Conservation (phyloP, 2,113 vertebrate genomes). For the Ctenodactylus gundi region DNA sequence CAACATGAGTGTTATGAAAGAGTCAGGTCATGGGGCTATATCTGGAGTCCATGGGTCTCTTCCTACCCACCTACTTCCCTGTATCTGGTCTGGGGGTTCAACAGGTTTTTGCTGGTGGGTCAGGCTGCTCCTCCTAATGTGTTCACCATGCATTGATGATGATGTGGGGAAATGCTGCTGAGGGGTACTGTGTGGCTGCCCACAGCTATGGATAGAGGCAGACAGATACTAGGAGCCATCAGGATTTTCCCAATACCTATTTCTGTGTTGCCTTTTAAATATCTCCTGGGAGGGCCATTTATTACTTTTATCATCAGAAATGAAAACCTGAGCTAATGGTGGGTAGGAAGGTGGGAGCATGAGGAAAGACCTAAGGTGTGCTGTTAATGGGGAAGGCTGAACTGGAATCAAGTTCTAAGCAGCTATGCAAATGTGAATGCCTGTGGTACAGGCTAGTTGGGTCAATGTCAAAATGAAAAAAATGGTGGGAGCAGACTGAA, state of each 20-base stretch:
- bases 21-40: too few relatives aligned
- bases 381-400: not conserved
- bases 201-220: not conserved
- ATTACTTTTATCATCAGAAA: not conserved
- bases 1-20: too few relatives aligned
- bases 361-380: accelerated
- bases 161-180: not conserved
- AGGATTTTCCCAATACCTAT: not conserved
- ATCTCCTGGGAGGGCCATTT: not conserved
- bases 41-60: not conserved
- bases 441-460: accelerated
- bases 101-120: not conserved
- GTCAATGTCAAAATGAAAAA: accelerated
- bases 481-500: too few relatives aligned
- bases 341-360: accelerated
- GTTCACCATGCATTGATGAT: not conserved
- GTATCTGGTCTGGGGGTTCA: too few relatives aligned
- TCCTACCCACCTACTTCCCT: too few relatives aligned
- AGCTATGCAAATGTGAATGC: accelerated
- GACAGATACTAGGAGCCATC: not conserved
- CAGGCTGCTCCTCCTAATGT: not conserved
- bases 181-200: not conserved
- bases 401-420: too few relatives aligned
- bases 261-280: not conserved
- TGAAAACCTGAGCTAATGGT: not conserved